Conservation (phyloP, 2,797 vertebrate species). For the Hozukius guyotensis region DNA sequence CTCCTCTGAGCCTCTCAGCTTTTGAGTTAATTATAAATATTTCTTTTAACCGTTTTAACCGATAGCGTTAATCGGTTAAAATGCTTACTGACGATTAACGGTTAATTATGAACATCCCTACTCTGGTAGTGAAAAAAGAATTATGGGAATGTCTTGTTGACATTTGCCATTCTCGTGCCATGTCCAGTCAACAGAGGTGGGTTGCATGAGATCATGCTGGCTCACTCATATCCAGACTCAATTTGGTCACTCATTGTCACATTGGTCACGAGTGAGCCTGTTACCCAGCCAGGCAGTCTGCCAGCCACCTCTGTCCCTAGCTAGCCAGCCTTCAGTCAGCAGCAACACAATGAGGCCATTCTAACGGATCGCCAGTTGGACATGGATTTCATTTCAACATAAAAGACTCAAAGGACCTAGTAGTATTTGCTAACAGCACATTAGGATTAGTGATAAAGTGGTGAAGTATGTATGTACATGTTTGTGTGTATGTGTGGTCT, state of each 20-base stretch:
- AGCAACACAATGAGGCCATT: constrained; percentile 68
- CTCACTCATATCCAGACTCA: constrained; percentile 54
- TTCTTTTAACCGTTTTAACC: too few relatives aligned
- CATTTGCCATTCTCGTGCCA: constrained; percentile 35
- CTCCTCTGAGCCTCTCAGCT: too few relatives aligned
- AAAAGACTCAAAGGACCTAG: constrained; percentile 5
- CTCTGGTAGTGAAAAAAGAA: constrained; percentile 19
- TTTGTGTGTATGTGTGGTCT: background rate
- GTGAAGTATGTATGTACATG: background rate
- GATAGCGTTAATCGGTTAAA: too few relatives aligned
- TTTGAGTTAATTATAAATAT: too few relatives aligned
- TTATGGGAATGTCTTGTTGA: constrained; percentile 27
- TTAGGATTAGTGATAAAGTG: constrained; percentile 16
- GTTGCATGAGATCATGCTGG: constrained; percentile 52
- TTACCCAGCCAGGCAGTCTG: constrained; percentile 60
- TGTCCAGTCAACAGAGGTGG: constrained; percentile 21
- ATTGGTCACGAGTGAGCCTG: constrained; percentile 66
- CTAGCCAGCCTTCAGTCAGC: constrained; percentile 41
- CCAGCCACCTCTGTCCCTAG: constrained; percentile 60
- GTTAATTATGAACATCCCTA: too few relatives aligned
- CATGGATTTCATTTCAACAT: constrained; percentile 42
- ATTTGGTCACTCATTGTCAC: constrained; percentile 65
- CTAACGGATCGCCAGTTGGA: constrained; percentile 32
- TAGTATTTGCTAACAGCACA: constrained; percentile 25
- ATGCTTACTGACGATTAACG: too few relatives aligned